Conservation (phyloP, 2,797 vertebrate genomes). For the Agapornis canus region DNA sequence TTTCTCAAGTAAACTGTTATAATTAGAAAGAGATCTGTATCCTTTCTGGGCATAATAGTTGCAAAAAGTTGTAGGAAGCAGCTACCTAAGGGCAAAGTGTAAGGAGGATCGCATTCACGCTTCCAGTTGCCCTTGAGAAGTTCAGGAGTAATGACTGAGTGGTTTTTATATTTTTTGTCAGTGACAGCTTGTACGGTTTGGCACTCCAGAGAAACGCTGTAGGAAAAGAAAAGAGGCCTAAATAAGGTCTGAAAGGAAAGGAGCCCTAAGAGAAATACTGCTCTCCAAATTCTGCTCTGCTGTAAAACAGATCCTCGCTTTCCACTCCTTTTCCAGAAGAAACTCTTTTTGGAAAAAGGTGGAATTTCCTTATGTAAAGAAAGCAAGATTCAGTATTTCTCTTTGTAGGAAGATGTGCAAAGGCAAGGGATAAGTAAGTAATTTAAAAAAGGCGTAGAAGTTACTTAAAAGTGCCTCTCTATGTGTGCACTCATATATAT, state of each 20-base stretch:
- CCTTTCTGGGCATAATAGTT: background rate
- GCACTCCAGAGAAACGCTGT: slow-evolving; percentile 17
- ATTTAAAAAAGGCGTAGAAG: background rate
- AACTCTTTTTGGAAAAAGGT: background rate
- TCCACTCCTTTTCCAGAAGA: slow-evolving; percentile 9
- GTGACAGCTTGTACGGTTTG: slow-evolving; percentile 58
- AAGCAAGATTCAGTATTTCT: background rate
- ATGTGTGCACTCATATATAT: background rate
- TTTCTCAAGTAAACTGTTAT: background rate
- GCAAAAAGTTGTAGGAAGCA: background rate
- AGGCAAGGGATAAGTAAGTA: background rate
- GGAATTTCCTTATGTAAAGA: background rate
- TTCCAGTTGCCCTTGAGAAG: slow-evolving; percentile 8
- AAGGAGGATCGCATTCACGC: background rate
- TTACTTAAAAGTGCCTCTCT: background rate
- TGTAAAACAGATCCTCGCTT: slow-evolving; percentile 15
- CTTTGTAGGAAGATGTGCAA: background rate
- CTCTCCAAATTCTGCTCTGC: slow-evolving; percentile 27
- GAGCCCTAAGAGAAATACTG: slow-evolving; percentile 18
- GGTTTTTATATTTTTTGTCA: slow-evolving; percentile 21
- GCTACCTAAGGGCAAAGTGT: background rate
- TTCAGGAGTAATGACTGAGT: slow-evolving; percentile 2
- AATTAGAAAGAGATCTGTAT: background rate
- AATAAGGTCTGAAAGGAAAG: slow-evolving; percentile 68
- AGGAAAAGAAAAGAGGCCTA: slow-evolving; percentile 67